phyloP scores from a whole-genome alignment of 2,113 vertebrate species.

The Solea solea region DNA sequence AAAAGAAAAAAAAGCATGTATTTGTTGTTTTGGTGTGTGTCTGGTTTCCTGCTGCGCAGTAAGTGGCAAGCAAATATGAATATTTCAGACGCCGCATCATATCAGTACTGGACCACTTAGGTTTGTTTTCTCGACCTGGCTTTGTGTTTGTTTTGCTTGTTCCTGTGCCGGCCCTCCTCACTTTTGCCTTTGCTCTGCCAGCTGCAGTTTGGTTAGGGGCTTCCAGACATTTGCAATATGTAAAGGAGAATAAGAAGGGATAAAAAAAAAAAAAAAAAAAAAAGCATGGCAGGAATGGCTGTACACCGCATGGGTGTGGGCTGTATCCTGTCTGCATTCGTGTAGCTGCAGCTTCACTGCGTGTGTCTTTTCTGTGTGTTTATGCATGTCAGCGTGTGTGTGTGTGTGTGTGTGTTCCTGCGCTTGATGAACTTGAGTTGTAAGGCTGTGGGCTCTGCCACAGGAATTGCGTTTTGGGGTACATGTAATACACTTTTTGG shows the following conservation, averaged over 20 bases:
- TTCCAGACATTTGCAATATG: conserved; percentile 73
- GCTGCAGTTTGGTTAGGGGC: conserved; percentile 55
- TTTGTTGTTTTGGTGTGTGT: not conserved
- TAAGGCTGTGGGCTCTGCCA: conserved; percentile 27
- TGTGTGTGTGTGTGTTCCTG: not conserved
- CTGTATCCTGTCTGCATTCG: conserved; percentile 73
- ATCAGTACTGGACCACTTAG: too few relatives aligned
- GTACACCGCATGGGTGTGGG: conserved; percentile 74
- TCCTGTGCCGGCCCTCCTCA: conserved; percentile 12
- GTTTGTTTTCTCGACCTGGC: not conserved
- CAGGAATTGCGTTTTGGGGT: conserved; percentile 26
- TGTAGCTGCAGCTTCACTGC: conserved; percentile 44
- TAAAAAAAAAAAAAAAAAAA: conserved; percentile 61
- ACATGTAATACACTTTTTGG: conserved; percentile 43
- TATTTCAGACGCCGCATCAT: not conserved
- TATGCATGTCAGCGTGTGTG: conserved; percentile 3
- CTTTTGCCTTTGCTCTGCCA: conserved; percentile 36
- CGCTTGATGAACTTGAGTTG: conserved; percentile 25
- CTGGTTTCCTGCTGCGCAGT: not conserved
- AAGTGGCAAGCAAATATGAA: not conserved
- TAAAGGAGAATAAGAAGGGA: not conserved
- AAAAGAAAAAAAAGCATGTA: not conserved
- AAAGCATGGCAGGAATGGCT: conserved; percentile 68
- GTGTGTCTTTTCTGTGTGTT: not conserved
- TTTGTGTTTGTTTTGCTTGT: conserved; percentile 1